Percentiles rank a stretch among this genome's conserved stretches.
Conservation (phyloP, 2,113 vertebrate genomes). For the Gracilinanus agilis region DNA sequence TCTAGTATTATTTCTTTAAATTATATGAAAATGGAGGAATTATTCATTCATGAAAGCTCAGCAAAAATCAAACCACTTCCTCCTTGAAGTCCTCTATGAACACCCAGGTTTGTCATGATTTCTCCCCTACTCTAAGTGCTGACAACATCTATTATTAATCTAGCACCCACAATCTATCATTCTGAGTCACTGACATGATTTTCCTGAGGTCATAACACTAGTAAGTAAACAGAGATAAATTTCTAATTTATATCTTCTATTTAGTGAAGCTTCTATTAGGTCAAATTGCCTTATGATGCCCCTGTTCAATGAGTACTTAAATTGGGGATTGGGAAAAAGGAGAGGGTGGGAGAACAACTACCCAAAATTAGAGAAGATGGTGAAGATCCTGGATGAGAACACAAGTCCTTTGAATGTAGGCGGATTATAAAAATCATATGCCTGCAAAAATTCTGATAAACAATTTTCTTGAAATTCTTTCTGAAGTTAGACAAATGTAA, state of each 20-base stretch:
- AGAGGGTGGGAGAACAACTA: background rate
- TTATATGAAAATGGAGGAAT: background rate
- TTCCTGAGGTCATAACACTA: background rate
- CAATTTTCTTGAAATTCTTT: conserved; percentile 3
- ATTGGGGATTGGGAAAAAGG: background rate
- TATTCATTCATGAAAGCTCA: background rate
- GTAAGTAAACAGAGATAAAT: background rate
- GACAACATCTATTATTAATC: background rate
- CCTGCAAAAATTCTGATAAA: background rate
- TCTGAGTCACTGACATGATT: background rate
- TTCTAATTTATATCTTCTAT: background rate
- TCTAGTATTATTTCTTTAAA: background rate
- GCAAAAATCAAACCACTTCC: background rate
- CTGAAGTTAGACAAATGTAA: background rate
- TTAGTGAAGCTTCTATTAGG: background rate
- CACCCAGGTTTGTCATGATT: background rate
- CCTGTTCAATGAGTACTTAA: background rate
- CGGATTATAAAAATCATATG: background rate
- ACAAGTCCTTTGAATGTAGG: background rate
- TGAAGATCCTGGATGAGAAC: background rate
- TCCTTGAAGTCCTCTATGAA: background rate
- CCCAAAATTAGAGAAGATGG: background rate
- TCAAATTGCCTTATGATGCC: background rate
- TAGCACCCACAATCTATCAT: background rate
- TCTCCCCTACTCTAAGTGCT: background rate